Conservation (phyloP, 1,140 invertebrate species). For the Pemphigus obesinymphae region DNA sequence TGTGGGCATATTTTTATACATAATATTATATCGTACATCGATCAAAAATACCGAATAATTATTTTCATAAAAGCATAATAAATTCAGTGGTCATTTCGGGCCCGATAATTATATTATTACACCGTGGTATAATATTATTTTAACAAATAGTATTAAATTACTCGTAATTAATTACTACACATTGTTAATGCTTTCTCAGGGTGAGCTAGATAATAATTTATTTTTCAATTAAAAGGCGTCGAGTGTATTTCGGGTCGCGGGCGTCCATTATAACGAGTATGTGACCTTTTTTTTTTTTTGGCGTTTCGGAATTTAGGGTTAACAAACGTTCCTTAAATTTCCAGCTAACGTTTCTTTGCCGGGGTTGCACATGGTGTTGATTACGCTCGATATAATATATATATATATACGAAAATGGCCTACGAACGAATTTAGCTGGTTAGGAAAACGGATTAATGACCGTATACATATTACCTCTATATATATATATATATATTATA, state of each 20-base stretch:
- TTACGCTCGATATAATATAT: neutral
- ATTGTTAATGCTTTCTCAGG: too few relatives aligned
- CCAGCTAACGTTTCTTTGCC: neutral
- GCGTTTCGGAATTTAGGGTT: neutral
- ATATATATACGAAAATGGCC: neutral
- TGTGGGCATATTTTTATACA: neutral
- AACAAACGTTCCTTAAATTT: slow-evolving; percentile 18
- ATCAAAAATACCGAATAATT: neutral
- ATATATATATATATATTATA: neutral
- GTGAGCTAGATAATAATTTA: neutral
- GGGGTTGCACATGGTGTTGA: neutral
- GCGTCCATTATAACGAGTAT: neutral
- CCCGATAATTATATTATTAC: too few relatives aligned
- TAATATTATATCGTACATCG: neutral
- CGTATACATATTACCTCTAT: neutral
- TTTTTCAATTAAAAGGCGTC: neutral
- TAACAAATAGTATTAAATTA: too few relatives aligned
- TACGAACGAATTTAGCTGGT: neutral
- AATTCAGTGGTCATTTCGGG: too few relatives aligned
- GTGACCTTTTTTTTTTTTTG: neutral
- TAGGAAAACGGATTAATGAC: neutral
- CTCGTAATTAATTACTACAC: too few relatives aligned
- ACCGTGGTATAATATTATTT: too few relatives aligned
- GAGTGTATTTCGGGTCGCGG: neutral
- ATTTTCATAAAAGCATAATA: too few relatives aligned